phyloP scores from a whole-genome alignment of 2,888 invertebrate genomes.

The Cataglyphis altisquamis region DNA sequence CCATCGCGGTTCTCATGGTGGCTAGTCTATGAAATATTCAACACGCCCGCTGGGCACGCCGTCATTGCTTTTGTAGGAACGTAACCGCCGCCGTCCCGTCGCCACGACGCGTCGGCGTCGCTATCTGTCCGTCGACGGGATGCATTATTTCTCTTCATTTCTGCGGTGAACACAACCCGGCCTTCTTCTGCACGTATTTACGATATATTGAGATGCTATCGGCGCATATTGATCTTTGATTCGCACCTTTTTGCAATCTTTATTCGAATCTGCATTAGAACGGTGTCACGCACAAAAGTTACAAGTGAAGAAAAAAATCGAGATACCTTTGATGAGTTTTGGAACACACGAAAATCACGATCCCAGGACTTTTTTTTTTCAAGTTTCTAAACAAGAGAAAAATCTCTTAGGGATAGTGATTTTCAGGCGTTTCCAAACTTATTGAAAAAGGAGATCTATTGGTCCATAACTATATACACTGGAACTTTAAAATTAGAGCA shows the following conservation, averaged over 20 bases:
- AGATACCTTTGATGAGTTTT: neutral
- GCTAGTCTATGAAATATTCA: slow-evolving; percentile 84
- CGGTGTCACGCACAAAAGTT: neutral
- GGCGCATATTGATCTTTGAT: neutral
- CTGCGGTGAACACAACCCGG: slow-evolving; percentile 28
- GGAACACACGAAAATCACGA: neutral
- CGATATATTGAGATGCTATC: neutral
- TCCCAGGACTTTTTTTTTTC: neutral
- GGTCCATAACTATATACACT: neutral
- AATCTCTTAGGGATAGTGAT: too few species aligned
- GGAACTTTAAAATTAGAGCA: neutral
- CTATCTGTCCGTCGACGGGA: slow-evolving; percentile 67
- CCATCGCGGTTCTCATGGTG: slow-evolving; percentile 75
- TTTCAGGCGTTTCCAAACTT: neutral
- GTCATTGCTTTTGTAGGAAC: slow-evolving; percentile 78
- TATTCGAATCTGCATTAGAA: slow-evolving; percentile 2
- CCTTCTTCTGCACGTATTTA: neutral
- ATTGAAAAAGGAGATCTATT: neutral
- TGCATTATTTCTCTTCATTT: slow-evolving; percentile 76
- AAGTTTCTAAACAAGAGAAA: too few species aligned
- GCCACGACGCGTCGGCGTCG: slow-evolving; percentile 38
- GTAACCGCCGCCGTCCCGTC: slow-evolving; percentile 51
- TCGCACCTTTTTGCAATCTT: neutral
- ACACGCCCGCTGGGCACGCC: slow-evolving; percentile 80
- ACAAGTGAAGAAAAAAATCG: neutral